Base-by-base conservation (phyloP, 2,797 vertebrate species). In the Gymnothorax javanicus region DNA sequence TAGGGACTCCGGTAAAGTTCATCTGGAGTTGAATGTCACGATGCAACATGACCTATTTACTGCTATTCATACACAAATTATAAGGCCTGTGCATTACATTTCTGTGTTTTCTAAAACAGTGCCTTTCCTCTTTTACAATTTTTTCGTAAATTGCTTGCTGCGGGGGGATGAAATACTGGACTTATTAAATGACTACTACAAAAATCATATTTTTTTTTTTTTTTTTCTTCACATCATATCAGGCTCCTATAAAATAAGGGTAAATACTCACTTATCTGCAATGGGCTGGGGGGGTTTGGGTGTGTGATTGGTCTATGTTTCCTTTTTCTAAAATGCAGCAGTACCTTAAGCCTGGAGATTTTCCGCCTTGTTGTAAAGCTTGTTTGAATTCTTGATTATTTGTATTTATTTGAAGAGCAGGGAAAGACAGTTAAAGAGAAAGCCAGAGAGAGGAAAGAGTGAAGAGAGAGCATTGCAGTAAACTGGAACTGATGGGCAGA, bases 1-100 rank as follows among this genome's bases (percentile, higher is more conserved):
- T 88, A 89, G 89, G 83, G 88, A 57, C 52, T 27, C 71, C 50
- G 13, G 27, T 84, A 77, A 89, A 90, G 84, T 85, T 89, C 50
- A 89, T 81, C 77, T 81, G 52, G 77, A 81, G 77, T 81, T 81
- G 77, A 81, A 81, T 81, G 77, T 81, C 77, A 81, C 77, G 77
- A 81, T 81, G 23, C 77, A 8, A 81, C 77, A 81, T 56, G 77
- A 81, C 77, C 77, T 56, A 56, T 56, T 81, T 56, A 56, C 77
- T 8, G 77, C 77, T 81, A 81, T 56, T 81, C 77, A 81, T 56
- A 56, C 50, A 77, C 33, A 54, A 52, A 81, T 4, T 23, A 56
- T 56, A 56, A 7, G 6, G 52, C 77, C 77, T 56, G 77, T 52
- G 56, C 50, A 81, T 81, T 23, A 2, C 52, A 11, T 54, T n/a